These are phyloP conservation scores for Stegodyphus dumicola DNA, from an alignment of 1,140 invertebrate species.

Conservation along the genomic window DNA sequence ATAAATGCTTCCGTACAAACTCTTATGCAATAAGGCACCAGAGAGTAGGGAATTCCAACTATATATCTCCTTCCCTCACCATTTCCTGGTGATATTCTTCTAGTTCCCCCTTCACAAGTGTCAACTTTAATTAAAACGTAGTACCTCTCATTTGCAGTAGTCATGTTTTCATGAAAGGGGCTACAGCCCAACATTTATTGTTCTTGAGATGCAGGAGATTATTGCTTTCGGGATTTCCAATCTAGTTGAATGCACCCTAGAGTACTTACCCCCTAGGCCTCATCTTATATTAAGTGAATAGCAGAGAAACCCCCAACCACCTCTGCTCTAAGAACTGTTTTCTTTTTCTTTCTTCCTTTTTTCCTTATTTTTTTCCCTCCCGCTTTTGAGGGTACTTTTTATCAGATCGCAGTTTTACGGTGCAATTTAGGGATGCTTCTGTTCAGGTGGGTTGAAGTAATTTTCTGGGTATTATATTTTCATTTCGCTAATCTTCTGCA, in stretches of 20 bases:
- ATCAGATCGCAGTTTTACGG: constrained; percentile 4
- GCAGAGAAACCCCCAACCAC: background rate
- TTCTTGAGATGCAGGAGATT: constrained; percentile 30
- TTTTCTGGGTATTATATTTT: too few relatives aligned
- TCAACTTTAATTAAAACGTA: constrained; percentile 44
- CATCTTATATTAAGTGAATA: constrained; percentile 11
- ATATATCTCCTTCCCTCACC: background rate
- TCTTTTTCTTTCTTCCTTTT: background rate
- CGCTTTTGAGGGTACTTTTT: too few relatives aligned
- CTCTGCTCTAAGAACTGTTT: background rate
- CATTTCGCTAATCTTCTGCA: too few relatives aligned
- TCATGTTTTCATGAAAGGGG: constrained; percentile 40
- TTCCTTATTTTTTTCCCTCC: background rate
- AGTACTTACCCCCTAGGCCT: constrained; percentile 13
- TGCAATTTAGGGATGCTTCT: background rate
- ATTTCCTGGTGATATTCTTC: constrained; percentile 11
- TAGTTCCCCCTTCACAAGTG: constrained; percentile 1
- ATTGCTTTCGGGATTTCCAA: constrained; percentile 32
- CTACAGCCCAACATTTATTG: constrained; percentile 21
- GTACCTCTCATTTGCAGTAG: constrained; percentile 24
- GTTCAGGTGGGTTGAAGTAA: too few relatives aligned
- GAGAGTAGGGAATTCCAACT: background rate
- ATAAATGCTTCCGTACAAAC: background rate
- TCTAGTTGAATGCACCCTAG: constrained; percentile 28
- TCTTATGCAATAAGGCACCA: background rate